These are phyloP conservation scores for Odontocolon sp. DNA, from an alignment of 2,888 invertebrate species.

Conservation along the genomic window DNA sequence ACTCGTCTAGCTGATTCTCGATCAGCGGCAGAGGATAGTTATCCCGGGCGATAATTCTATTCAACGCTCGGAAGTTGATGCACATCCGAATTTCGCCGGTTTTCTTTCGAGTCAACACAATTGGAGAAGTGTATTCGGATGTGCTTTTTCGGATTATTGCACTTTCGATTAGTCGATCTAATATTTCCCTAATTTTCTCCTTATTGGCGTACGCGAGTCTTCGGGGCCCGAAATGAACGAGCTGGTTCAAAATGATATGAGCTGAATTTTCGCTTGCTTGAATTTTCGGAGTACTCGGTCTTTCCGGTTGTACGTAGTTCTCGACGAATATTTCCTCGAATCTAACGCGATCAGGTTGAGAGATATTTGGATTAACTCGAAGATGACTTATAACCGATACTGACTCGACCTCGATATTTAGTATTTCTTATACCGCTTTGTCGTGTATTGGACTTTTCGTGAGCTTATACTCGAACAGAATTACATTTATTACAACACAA, in stretches of 20 bases:
- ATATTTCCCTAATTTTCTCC: slow-evolving; percentile 28
- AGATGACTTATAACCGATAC: neutral
- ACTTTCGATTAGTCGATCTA: too few relatives aligned
- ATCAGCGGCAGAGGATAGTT: too few relatives aligned
- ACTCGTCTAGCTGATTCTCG: too few relatives aligned
- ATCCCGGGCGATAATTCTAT: too few relatives aligned
- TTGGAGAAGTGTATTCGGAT: too few relatives aligned
- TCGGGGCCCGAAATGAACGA: slow-evolving; percentile 33
- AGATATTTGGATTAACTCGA: slow-evolving; percentile 22
- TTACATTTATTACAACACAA: too few relatives aligned
- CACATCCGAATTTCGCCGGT: too few relatives aligned
- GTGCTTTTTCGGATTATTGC: too few relatives aligned
- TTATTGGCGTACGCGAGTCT: slow-evolving; percentile 19
- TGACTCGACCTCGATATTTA: slow-evolving; percentile 15
- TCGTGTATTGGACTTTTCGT: slow-evolving; percentile 38
- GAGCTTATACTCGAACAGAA: slow-evolving; percentile 33
- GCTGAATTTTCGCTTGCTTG: slow-evolving; percentile 35
- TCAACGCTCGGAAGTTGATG: too few relatives aligned
- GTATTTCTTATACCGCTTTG: slow-evolving; percentile 20
- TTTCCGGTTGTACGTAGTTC: slow-evolving; percentile 27
- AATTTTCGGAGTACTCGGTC: slow-evolving; percentile 33
- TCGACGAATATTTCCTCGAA: slow-evolving; percentile 18
- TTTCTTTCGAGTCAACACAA: too few relatives aligned
- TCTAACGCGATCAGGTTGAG: neutral
- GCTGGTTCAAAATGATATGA: slow-evolving; percentile 43